Base-by-base conservation (phyloP, 2,888 invertebrate species). In the Macrophya alboannulata region DNA sequence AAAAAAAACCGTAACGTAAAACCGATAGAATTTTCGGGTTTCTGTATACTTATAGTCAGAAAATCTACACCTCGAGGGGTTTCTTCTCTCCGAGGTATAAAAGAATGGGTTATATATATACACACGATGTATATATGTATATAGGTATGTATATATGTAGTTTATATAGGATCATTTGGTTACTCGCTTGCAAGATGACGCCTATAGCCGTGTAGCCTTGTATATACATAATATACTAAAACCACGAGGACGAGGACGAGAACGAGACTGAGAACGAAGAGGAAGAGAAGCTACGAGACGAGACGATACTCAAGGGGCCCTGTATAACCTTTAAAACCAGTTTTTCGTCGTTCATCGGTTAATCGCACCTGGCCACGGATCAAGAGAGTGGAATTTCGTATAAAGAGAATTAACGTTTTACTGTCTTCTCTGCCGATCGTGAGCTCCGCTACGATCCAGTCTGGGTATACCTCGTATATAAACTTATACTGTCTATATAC, bases 141-240 rank as follows among this genome's bases (percentile, higher is more conserved):
- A 43, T 43, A 21, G 72, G 37, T 10, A 43, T 15, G 21, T 72
- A 40, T n/a, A 21, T n/a, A 21, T 43, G 37, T n/a, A 37, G 68
- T 25, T 68, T 68, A 68, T 45, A 4, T 1, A 25, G 81, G 62
- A 81, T 81, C 62, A 81, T 81, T 81, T 62, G 81, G 81, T 81
- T 81, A 81, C 81, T 43, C 81, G 81, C 81, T 62, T 81, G 81
- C 81, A 81, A 81, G 81, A 81, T 81, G 81, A 81, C 81, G 81
- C 81, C 81, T 12, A 62, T 25, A 31, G 77, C 51, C 45, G 15
- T n/a, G 48, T 77, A 55, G 77, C 37, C 31, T 25, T 51, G 51
- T 51, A 77, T 51, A 77, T 51, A 77, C 77, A 51, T 55, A 48
- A 8, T 12, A 17, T n/a, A 72, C 72, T 10, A 62, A n/a, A n/a